These are phyloP conservation scores for Beris morrisii DNA, from an alignment of 2,888 invertebrate species.

Conservation along the genomic window DNA sequence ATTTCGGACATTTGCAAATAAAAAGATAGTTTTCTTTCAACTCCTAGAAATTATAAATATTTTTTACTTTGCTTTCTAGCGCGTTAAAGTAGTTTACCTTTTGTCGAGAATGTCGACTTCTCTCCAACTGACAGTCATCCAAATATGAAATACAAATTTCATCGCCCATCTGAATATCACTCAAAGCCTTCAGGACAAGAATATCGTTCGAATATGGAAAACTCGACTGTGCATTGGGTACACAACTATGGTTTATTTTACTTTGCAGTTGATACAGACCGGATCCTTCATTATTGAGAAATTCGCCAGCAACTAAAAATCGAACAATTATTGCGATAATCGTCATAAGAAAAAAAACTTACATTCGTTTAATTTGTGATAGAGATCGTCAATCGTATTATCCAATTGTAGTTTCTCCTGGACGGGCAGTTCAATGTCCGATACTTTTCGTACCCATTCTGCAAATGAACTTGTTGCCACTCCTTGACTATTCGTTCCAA, in stretches of 20 bases:
- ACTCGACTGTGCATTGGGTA: conserved; percentile 82
- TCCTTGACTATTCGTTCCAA: conserved; percentile 94
- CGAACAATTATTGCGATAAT: background rate
- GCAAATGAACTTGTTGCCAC: conserved; percentile 89
- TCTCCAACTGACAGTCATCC: conserved; percentile 76
- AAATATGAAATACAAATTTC: conserved; percentile 91
- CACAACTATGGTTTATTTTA: conserved; percentile 88
- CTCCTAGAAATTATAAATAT: conserved; percentile 51
- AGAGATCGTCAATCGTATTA: conserved; percentile 77
- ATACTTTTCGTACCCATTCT: conserved; percentile 80
- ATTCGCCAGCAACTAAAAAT: conserved; percentile 59
- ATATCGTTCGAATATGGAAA: conserved; percentile 83
- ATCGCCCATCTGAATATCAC: conserved; percentile 74
- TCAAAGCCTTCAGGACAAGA: conserved; percentile 70
- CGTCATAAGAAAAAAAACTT: conserved; percentile 35
- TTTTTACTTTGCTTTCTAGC: conserved; percentile 12
- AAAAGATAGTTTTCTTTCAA: conserved; percentile 80
- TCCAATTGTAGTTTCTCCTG: conserved; percentile 71
- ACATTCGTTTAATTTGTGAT: conserved; percentile 82
- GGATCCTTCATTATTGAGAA: conserved; percentile 90
- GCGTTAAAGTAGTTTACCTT: conserved; percentile 59
- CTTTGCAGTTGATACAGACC: conserved; percentile 87
- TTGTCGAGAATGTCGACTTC: conserved; percentile 85
- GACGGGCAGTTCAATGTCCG: conserved; percentile 66
- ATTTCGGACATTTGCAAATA: conserved; percentile 79